A percentile compares a stretch with the other conserved stretches of the same genome.
Evolutionary conservation across 92 coral and sea anemone genomes (phyloP).

Genomic region (Virgularia gustaviana): DNA sequence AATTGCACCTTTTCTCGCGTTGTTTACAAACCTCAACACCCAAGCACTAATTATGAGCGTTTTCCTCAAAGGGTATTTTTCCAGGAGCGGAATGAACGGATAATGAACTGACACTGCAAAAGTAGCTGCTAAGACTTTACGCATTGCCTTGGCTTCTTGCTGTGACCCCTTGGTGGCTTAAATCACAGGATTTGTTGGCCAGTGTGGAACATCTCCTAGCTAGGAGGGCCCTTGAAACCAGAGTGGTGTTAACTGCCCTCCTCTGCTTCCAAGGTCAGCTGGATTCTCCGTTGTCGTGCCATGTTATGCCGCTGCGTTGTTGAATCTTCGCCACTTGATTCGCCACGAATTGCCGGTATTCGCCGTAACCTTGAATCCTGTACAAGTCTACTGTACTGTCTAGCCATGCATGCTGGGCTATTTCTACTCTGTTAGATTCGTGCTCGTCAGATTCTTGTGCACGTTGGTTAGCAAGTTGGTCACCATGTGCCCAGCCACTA

Average conservation of each 20-base stretch:
- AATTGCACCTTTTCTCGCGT: background rate
- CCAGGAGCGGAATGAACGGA: background rate
- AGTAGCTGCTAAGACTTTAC: background rate
- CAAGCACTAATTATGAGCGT: background rate
- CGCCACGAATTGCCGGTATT: background rate
- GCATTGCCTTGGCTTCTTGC: slow-evolving; percentile 13
- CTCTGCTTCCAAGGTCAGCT: background rate
- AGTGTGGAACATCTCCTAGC: background rate
- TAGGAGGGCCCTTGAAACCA: background rate
- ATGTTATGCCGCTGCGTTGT: background rate
- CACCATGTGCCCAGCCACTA: slow-evolving; percentile 1
- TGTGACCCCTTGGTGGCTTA: background rate
- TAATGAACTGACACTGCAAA: background rate
- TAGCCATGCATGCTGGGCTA: background rate
- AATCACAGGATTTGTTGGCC: background rate
- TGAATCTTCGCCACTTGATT: background rate
- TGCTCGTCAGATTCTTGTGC: background rate
- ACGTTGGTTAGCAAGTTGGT: background rate
- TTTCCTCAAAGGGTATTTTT: background rate
- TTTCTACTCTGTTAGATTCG: background rate
- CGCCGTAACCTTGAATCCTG: background rate
- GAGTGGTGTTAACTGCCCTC: background rate
- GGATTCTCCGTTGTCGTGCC: background rate
- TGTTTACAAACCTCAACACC: background rate
- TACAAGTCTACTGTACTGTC: background rate